A percentile compares a stretch with the other conserved stretches of the same genome.
These are phyloP conservation scores for Heliconius aoede DNA, from an alignment of 2,888 invertebrate genomes.

Conservation along the genomic window DNA sequence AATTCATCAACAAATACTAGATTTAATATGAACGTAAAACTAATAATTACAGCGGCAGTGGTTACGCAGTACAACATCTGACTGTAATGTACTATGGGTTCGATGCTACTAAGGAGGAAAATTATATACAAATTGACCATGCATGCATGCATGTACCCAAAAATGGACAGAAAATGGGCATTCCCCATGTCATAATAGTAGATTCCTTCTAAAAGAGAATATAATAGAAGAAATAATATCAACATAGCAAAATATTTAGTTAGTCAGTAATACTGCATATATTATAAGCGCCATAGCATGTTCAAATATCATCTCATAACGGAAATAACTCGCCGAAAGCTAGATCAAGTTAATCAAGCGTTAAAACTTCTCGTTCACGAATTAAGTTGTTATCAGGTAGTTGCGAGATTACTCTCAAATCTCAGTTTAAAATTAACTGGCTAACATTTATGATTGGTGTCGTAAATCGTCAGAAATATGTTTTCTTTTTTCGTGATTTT, in stretches of 20 bases:
- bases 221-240: no score
- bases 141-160: no score
- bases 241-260: not conserved
- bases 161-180: no score
- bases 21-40: not conserved
- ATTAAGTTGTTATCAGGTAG: conserved; percentile 28
- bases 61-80: no score
- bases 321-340: conserved; percentile 29
- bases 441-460: not conserved
- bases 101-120: no score
- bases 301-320: conserved; percentile 10
- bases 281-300: not conserved
- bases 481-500: no score
- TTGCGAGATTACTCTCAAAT: conserved; percentile 5
- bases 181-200: no score
- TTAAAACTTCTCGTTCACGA: conserved; percentile 26
- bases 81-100: no score
- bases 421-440: conserved; percentile 9
- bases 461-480: not conserved
- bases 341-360: conserved; percentile 35
- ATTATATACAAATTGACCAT: no score
- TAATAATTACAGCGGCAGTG: not conserved
- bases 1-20: not conserved
- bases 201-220: no score
- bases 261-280: not conserved